Base-by-base conservation (phyloP, 1,140 invertebrate species). In the Halesus radiatus region DNA sequence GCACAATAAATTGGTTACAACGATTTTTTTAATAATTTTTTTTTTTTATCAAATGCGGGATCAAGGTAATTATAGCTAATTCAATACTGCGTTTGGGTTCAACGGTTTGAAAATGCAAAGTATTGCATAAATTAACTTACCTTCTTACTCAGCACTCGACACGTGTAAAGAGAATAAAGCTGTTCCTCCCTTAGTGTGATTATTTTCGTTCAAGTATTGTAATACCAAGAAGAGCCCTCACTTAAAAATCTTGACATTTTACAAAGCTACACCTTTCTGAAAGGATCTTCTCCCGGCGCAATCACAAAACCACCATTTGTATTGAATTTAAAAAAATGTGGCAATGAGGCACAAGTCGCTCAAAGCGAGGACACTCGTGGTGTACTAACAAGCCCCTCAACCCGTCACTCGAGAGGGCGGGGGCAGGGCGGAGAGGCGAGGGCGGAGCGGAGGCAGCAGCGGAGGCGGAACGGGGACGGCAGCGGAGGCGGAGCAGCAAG, bases 381-480 rank as follows among this genome's bases (percentile, higher is more conserved):
- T 76, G 73, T 64, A 70, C 81, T 82, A 82, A 82, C 81, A 82
- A 82, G 81, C 77, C 54, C 32, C 73, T 82, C 81, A 52, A 78
- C 66, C 68, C 68, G 37, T 20, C 68, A 20, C 62, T 64, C 62
- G 54, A n/a, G 54, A 22, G 15, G 5, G 26, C n/a, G 29, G 16
- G 54, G 26, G 54, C 13, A 1, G 64, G 29, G 68, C 50, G 45
- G 60, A 3, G 60, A 23, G 10, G 23, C 23, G 26, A 6, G 23
- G 32, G 68, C 62, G 16, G 62, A 15, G 60, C 1, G 18, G 76
- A 18, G 74, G 37, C 1, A n/a, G 1, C 2, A 20, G 54, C 13
- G 29, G 16, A 15, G 32, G 68, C 22, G 18, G 62, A n/a, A 10
- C 10, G 23, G 62, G 29, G 4, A 13, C 13, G 26, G 22, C 29